Evolutionary conservation across 2,113 vertebrate species (phyloP), one percentile per base, ranked within the genome.

Genomic region (Amphiprion ocellaris): DNA sequence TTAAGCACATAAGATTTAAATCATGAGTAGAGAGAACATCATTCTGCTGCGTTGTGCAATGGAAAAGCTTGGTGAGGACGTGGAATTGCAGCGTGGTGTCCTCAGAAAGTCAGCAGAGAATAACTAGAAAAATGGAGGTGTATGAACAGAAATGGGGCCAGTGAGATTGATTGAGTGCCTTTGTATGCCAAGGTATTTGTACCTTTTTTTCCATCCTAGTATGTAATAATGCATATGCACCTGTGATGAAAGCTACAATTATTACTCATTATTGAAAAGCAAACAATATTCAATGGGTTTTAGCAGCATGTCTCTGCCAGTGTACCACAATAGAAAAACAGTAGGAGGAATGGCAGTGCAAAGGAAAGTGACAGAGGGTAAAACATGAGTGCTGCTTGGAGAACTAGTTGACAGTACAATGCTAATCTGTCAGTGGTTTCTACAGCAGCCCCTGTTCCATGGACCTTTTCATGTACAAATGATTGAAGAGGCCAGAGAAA

Each of bases 391-490:
- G 79, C 47, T 72, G 64, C 53, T 75, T 26, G 28, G 74, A 83
- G 37, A 80, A 74, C 71, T 39, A 33, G 74, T 72, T 77, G 55
- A 69, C 63, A 41, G 62, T 30, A 58, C 46, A 65, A 44, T 47
- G 54, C 58, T 58, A 84, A 82, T 87, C 80, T 76, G 86, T 78
- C 69, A 66, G 49, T 66, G 56, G 72, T 72, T 54, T 65, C 47
- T 54, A 19, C 75, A 39, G 41, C 64, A 61, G 53, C 58, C 76
- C 44, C 47, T 60, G 44, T 49, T 63, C 16, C 55, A 23, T 4
- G 26, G 74, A 69, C 28, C 80, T 79, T 85, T 91, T 85, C 68
- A 78, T 80, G 77, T 79, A 77, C 58, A 77, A 87, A 88, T 81
- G 74, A 86, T 77, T 77, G 79, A 84, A 68, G 79, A 85, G 77